phyloP scores from a whole-genome alignment of 2,797 vertebrate species.

The Phaenicophaeus curvirostris region DNA sequence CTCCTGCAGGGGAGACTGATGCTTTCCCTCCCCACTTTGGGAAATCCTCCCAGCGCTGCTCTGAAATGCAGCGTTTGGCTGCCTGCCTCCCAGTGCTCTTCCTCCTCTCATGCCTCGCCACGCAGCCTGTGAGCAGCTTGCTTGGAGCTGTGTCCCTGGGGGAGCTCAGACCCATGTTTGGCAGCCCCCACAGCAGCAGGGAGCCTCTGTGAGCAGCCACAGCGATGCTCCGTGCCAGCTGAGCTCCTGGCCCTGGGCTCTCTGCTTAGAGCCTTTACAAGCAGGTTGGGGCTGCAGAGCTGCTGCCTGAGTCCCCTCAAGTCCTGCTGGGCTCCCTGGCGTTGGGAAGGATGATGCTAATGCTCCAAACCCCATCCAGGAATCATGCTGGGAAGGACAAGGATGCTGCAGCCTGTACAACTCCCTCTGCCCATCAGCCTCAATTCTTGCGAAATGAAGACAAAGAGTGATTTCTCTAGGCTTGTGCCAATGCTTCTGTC shows the following conservation, averaged over 20 bases:
- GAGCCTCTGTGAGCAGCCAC: not conserved
- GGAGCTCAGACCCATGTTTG: accelerated
- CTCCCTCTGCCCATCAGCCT: accelerated
- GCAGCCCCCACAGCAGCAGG: not conserved
- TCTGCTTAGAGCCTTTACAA: not conserved
- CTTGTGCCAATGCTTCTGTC: accelerated
- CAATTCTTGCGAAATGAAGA: accelerated
- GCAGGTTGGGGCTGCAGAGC: not conserved
- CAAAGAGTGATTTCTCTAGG: not conserved
- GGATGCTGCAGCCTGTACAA: not conserved
- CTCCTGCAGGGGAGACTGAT: accelerated
- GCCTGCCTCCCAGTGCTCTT: not conserved
- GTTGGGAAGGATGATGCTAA: not conserved
- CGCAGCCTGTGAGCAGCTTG: accelerated
- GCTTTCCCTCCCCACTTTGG: not conserved
- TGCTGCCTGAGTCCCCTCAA: not conserved
- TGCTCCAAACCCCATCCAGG: not conserved
- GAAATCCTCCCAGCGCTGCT: not conserved
- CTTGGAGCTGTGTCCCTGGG: not conserved
- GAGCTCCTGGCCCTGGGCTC: not conserved
- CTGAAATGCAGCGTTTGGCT: accelerated
- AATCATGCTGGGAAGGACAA: not conserved
- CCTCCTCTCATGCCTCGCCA: accelerated
- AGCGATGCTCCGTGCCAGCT: accelerated
- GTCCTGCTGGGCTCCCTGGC: not conserved